Evolutionary conservation across 2,113 vertebrate genomes (phyloP), one percentile per base, ranked within the genome.

Genomic region (Anthoscopus minutus): DNA sequence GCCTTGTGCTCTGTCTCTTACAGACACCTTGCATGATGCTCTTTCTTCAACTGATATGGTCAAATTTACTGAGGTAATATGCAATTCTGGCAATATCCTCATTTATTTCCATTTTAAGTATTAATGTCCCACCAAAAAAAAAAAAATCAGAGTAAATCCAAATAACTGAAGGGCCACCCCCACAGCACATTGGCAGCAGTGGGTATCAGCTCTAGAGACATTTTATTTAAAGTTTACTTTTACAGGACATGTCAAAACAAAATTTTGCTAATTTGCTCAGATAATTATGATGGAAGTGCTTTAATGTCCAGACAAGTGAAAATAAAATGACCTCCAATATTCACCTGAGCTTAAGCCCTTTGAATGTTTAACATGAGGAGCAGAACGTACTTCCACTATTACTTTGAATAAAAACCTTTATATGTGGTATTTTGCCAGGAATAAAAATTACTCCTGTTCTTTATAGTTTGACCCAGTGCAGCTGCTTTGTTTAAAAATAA

Each of bases 401-500:
- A 70, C 62, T 96, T 27, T 31, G 47, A 94, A 78, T 19, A 17
- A 64, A 70, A 64, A 83, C 42, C 31, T 66, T 79, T 50, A 21
- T 17, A 50, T 8, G n/a, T 13, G 73, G 30, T 83, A 80, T 74
- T 93, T 82, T 92, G 84, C 88, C 94, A 94, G 40, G 33, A 92
- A 65, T 0, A 72, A 76, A 86, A 94, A 88, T 94, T 65, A 89
- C 51, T 91, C 44, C 30, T 56, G 15, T 47, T 88, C 95, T 96
- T 93, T 84, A 27, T 93, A 92, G 82, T 87, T 33, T 90, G 94
- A 92, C 65, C 70, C 65, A 93, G 15, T 48, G 69, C 94, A 96
- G 93, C 84, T 96, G 93, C 81, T 95, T 94, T 90, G 57, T 92
- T 97, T 78, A 80, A 82, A 79, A 81, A 65, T 24, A 80, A 62